phyloP scores from a whole-genome alignment of 2,797 vertebrate species.

The Lepilemur ruficaudatus region DNA sequence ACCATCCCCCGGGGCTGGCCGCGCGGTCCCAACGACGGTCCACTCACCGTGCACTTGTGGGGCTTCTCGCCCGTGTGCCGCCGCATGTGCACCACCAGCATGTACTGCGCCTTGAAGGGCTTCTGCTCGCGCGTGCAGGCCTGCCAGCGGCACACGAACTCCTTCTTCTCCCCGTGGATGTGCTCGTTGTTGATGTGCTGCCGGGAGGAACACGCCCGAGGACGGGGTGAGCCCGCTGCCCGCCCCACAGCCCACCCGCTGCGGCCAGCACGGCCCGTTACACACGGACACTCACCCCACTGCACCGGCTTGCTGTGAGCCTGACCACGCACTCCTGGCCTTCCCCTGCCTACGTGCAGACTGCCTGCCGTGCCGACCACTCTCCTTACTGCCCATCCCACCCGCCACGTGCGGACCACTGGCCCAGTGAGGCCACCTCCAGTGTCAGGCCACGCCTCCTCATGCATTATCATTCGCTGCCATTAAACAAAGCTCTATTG shows the following conservation, averaged over 20 bases:
- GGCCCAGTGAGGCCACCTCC: neutral
- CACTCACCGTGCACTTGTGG: conserved; percentile 97
- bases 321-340: no score
- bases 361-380: neutral
- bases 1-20: accelerated
- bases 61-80: conserved; percentile 98
- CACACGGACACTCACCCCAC: no score
- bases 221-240: neutral
- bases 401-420: neutral
- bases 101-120: conserved; percentile 99
- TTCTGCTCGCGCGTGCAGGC: conserved; percentile 98
- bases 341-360: neutral
- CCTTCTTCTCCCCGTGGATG: conserved; percentile 99
- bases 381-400: neutral
- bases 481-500: no score
- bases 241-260: accelerated
- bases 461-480: neutral
- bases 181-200: conserved; percentile 99
- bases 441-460: neutral
- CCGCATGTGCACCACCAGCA: conserved; percentile 99
- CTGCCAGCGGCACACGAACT: conserved; percentile 98
- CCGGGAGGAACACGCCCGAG: neutral
- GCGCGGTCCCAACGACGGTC: accelerated
- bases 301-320: neutral
- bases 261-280: neutral